These are phyloP conservation scores for Hylyphantes graminicola DNA, from an alignment of 1,140 invertebrate genomes.

Conservation along the genomic window DNA sequence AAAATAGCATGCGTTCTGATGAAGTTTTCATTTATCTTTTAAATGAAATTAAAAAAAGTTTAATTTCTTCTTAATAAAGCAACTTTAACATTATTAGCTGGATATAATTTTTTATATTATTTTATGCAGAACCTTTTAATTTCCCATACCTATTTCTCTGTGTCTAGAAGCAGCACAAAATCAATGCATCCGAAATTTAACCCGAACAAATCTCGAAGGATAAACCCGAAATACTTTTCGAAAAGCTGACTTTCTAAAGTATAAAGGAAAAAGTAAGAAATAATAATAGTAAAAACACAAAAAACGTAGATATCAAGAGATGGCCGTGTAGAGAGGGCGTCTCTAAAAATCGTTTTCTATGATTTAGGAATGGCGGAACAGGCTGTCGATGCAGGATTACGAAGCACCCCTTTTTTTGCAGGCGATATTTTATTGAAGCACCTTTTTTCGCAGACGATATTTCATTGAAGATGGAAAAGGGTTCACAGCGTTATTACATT, in stretches of 20 bases:
- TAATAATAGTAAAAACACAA: background rate
- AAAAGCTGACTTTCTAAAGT: background rate
- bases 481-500: too few relatives aligned
- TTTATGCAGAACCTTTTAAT: too few relatives aligned
- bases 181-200: slow-evolving; percentile 1
- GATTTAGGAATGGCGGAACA: slow-evolving; percentile 25
- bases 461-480: background rate
- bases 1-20: too few relatives aligned
- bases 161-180: too few relatives aligned
- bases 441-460: slow-evolving; percentile 6
- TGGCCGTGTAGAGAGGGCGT: background rate
- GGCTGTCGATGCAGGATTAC: slow-evolving; percentile 38
- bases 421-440: slow-evolving; percentile 1
- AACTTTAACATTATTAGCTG: too few relatives aligned
- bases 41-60: too few relatives aligned
- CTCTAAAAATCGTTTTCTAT: slow-evolving; percentile 34
- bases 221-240: background rate
- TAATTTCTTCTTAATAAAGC: too few relatives aligned
- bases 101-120: too few relatives aligned
- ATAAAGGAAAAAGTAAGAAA: background rate
- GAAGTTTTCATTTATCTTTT: too few relatives aligned
- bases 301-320: background rate
- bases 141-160: too few relatives aligned
- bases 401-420: slow-evolving; percentile 5
- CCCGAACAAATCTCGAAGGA: background rate